phyloP scores from a whole-genome alignment of 2,888 invertebrate species.

The Euplexia lucipara region DNA sequence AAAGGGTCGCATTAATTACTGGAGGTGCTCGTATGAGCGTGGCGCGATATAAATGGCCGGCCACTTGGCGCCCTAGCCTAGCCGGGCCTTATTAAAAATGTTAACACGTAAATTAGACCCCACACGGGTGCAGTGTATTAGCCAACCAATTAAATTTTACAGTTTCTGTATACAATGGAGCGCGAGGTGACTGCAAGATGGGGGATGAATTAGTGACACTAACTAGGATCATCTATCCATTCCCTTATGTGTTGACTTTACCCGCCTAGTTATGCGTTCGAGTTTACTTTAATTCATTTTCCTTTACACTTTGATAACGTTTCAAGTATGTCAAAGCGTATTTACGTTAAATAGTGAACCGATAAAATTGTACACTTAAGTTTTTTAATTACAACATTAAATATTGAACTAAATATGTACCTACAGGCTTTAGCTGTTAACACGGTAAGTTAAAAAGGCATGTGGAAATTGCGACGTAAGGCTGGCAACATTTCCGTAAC shows the following conservation, averaged over 20 bases:
- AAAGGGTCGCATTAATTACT: constrained; percentile 89
- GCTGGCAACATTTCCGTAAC: constrained; percentile 85
- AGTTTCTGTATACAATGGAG: constrained; percentile 80
- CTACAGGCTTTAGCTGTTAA: constrained; percentile 73
- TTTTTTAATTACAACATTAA: constrained; percentile 82
- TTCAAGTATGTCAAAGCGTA: constrained; percentile 69
- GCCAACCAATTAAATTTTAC: constrained; percentile 89
- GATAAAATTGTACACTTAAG: constrained; percentile 74
- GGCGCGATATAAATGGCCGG: constrained; percentile 86
- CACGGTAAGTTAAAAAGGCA: constrained; percentile 87
- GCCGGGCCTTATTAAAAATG: constrained; percentile 90
- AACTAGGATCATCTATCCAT: constrained; percentile 67
- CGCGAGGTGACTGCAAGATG: constrained; percentile 77
- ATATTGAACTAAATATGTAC: constrained; percentile 82
- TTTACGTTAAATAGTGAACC: constrained; percentile 60
- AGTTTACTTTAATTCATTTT: constrained; percentile 66
- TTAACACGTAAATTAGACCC: constrained; percentile 90
- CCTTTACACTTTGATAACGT: constrained; percentile 76
- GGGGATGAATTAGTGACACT: constrained; percentile 72
- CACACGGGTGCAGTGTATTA: constrained; percentile 84
- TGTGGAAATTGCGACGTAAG: constrained; percentile 89
- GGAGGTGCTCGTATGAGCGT: constrained; percentile 86
- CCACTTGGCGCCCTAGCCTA: constrained; percentile 89
- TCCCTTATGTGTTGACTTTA: constrained; percentile 55
- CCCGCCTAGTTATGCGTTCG: constrained; percentile 61